A percentile compares a stretch with the other conserved stretches of the same genome.
Conservation (phyloP, 2,888 invertebrate genomes). For the Sphinx pinastri region DNA sequence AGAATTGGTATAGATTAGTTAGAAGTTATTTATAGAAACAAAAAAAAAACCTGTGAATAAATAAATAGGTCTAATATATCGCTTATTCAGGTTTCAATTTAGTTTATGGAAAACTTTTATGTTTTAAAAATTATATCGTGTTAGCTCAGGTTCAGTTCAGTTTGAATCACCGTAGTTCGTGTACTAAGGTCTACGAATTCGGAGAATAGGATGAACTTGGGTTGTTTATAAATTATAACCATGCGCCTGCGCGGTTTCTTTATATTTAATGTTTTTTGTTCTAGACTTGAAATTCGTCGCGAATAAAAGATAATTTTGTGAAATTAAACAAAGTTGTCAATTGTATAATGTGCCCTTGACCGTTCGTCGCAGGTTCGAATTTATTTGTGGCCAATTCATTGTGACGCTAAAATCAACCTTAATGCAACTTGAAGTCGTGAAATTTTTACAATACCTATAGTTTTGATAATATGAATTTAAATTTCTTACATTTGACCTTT, state of each 20-base stretch:
- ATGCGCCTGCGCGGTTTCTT: not conserved
- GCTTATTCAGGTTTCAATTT: no score
- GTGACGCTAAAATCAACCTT: constrained; percentile 21
- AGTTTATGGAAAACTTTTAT: no score
- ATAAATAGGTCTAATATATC: no score
- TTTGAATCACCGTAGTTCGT: no score
- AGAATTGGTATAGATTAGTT: no score
- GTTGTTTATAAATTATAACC: no score
- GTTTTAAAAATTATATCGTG: no score
- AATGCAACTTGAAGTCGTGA: not conserved
- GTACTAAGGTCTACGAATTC: no score
- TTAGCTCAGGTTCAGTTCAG: no score
- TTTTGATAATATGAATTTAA: not conserved
- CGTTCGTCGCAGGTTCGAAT: constrained; percentile 20
- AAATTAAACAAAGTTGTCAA: constrained; percentile 11
- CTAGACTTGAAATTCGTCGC: not conserved
- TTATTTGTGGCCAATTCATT: constrained; percentile 23
- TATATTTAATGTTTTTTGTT: not conserved
- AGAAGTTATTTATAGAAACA: no score
- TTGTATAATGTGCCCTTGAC: constrained; percentile 22
- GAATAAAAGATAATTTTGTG: constrained; percentile 3
- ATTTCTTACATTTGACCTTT: not conserved
- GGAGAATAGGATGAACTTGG: no score
- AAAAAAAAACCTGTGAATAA: no score
- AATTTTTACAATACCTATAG: constrained; percentile 1